Base-by-base conservation (phyloP, 2,888 invertebrate genomes). In the Caenorhabditis panamensis region DNA sequence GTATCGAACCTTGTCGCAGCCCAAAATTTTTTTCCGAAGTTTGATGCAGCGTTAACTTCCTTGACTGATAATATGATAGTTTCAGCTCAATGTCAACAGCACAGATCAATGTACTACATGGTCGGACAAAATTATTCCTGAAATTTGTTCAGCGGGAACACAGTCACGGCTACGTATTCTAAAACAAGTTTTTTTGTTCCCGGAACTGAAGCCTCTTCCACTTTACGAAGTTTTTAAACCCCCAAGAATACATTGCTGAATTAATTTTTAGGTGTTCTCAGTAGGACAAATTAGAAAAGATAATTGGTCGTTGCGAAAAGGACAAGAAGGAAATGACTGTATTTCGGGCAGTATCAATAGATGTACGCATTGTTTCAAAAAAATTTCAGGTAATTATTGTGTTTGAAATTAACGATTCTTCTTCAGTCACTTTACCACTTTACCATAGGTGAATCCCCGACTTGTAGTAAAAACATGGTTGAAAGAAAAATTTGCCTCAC, bases 161-260 rank as follows among this genome's bases (percentile, higher is more conserved):
- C 73, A 76, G 31, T 69, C 75, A 9, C 67, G 85, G 3, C 41
- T 79, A 36, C 53, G 67, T 20, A 77, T 68, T 20, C 62, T 85
- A 13, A 72, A 71, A 20, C 75, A 83, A 22, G 82, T 82, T 37
- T 85, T 80, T 61, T 58, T 85, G n/a, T 83, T 83, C 51, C 66
- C 77, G 22, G 71, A 83, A 28, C 47, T 82, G 13, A 83, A 85
- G 24, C 85, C 85, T 41, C 49, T 85, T 64, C 83, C 85, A 22
- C 59, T 85, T 13, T 83, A 78, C 72, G 83, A 85, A 58, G 85
- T 49, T 51, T n/a, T n/a, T n/a, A n/a, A n/a, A n/a, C n/a, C n/a
- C n/a, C n/a, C n/a, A n/a, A n/a, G n/a, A n/a, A n/a, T n/a, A n/a
- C n/a, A n/a, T n/a, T n/a, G n/a, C n/a, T n/a, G n/a, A n/a, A n/a